These are phyloP conservation scores for Bombus polaris DNA, from an alignment of 1,140 invertebrate genomes.

Conservation along the genomic window DNA sequence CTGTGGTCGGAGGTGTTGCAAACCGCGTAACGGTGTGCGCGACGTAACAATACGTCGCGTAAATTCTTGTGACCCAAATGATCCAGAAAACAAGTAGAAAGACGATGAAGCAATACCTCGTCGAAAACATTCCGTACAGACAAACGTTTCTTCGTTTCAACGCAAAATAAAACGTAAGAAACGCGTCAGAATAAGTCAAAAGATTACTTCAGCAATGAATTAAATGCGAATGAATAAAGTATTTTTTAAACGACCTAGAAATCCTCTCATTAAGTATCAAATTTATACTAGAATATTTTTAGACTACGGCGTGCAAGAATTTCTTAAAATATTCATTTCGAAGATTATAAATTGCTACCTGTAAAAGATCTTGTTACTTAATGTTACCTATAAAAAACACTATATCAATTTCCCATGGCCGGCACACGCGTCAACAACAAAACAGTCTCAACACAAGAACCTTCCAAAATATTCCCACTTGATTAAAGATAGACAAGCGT, in stretches of 20 bases:
- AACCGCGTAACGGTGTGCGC: conserved; percentile 35
- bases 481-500: neutral
- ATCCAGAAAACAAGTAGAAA: conserved; percentile 12
- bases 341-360: neutral
- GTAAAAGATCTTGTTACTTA: too few species aligned
- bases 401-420: neutral
- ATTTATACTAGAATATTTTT: neutral
- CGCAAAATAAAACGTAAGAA: neutral
- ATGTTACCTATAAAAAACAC: neutral
- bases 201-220: neutral
- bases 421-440: too few species aligned
- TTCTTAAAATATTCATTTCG: neutral
- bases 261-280: neutral
- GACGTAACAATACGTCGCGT: conserved; percentile 34
- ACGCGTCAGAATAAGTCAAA: neutral
- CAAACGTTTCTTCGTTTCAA: neutral
- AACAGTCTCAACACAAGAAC: too few species aligned
- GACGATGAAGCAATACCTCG: neutral
- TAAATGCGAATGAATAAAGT: neutral
- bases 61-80: conserved; percentile 35
- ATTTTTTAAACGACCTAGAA: neutral
- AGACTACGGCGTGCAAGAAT: neutral
- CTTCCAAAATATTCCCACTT: neutral
- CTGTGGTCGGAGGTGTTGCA: neutral
- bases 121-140: neutral